Conservation (phyloP, 2,797 vertebrate species). For the Lepidocolaptes lacrymiger region DNA sequence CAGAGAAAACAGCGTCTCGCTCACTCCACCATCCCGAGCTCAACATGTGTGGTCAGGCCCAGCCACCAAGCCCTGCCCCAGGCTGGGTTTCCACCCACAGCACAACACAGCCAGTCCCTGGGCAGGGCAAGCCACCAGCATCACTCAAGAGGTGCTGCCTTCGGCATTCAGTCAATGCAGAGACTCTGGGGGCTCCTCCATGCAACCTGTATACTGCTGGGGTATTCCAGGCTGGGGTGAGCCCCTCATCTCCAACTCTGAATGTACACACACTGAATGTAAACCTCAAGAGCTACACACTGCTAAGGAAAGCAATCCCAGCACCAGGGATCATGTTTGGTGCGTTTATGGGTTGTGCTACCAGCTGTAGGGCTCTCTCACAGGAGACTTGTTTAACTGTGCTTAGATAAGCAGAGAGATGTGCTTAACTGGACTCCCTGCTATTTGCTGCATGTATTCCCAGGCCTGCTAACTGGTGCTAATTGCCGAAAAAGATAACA, state of each 20-base stretch:
- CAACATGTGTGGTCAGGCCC: constrained; percentile 21
- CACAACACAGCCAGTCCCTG: not conserved
- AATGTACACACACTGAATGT: accelerated
- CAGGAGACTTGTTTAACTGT: constrained; percentile 9
- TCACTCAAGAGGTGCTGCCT: not conserved
- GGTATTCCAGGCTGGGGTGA: not conserved
- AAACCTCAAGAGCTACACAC: not conserved
- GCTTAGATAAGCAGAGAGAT: constrained; percentile 14
- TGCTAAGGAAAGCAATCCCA: not conserved
- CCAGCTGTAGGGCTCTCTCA: not conserved
- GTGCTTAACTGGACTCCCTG: constrained; percentile 20
- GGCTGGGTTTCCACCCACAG: not conserved
- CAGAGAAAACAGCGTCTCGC: constrained; percentile 1
- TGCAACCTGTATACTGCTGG: not conserved
- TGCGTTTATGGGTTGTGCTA: not conserved
- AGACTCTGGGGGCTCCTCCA: not conserved
- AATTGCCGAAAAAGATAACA: constrained; percentile 42
- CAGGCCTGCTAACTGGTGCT: not conserved
- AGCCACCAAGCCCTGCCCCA: not conserved
- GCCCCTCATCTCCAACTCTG: not conserved
- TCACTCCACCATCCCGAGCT: accelerated
- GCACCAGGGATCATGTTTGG: not conserved
- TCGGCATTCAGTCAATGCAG: accelerated
- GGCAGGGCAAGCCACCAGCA: not conserved
- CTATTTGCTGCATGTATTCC: constrained; percentile 16